Evolutionary conservation across 2,113 vertebrate genomes (phyloP), one percentile per base, ranked within the genome.

Genomic region (Aythya baeri): DNA sequence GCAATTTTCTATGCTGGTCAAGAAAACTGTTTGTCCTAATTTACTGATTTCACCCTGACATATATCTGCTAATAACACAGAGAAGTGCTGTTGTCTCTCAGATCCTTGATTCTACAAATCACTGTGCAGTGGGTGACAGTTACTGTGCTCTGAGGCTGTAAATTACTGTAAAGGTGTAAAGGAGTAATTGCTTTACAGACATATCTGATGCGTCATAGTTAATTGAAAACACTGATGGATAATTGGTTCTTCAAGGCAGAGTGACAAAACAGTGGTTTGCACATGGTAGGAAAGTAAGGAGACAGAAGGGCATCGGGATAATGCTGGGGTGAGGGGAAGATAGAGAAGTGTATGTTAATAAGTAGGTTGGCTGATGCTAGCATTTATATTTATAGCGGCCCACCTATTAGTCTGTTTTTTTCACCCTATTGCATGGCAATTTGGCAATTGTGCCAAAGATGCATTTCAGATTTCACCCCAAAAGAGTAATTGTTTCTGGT

Each of bases 61-160:
- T 16, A 20, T 71, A 70, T 78, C 65, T 78, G 25, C 41, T 46
- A 25, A 70, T 55, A 68, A 31, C n/a, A 13, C 29, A 63, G 34
- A 52, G 49, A 38, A 68, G 22, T 46, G 79, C 23, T 46, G 46
- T 38, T 0, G 2, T 38, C 20, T 41, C 18, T 29, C 13, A 31
- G n/a, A 43, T 1, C 41, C 18, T 43, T 3, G n/a, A 6, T n/a
- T 25, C 29, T 21, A 4, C 23, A 12, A 7, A 5, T 36, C 31
- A 5, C 41, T 17, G 31, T 2, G 17, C 16, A 3, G 43, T 34
- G 58, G 52, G 52, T 50, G 77, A 68, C 43, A 74, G 25, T 43
- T 66, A 9, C 43, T 52, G 78, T 13, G 62, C 32, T 59, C 62
- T 12, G 21, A 59, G 62, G 36, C 44, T 44, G 62, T 36, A 6